Evolutionary conservation across 2,888 invertebrate genomes (phyloP), one percentile per base, ranked within the genome.

Genomic region (Ischnus inquisitorius): DNA sequence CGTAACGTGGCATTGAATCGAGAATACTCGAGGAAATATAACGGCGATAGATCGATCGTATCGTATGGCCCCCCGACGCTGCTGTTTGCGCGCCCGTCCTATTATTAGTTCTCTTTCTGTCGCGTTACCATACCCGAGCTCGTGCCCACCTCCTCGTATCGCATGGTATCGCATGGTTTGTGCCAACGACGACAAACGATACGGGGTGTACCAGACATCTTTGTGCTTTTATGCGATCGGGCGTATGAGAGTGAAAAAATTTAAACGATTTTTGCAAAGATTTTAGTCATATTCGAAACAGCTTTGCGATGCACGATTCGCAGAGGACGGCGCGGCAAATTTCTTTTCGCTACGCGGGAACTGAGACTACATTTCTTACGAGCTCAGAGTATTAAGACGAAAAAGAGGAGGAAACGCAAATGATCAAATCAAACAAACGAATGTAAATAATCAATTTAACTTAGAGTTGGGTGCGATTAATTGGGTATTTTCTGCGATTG

Each of bases 61-160:
- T 68, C 39, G 64, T 34, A 64, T 41, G 41, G 46, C 16, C 39
- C 64, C 34, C 14, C 14, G 62, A 62, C 34, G 34, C 41, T 64
- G 64, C 39, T 19, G 64, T 41, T 8, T 34, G 34, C 8, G 34
- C 34, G 34, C n/a, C n/a, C 34, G 34, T 34, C 34, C 68, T 68
- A 68, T 68, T 68, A 68, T 68, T 68, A 68, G 68, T 68, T 68
- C 48, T 68, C 68, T 25, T 34, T 68, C 48, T 60, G 25, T 60
- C 60, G 60, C 60, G 25, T 28, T 34, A 28, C 60, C 60, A 60
- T 60, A n/a, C 25, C 34, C 60, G 25, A 60, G n/a, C n/a, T n/a
- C 25, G 28, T 28, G 3, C 34, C 34, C 34, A 46, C 46, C 12
- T n/a, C 46, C 12, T 46, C 46, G 46, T 46, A 46, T 46, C 46